phyloP scores from a whole-genome alignment of 2,797 vertebrate genomes.

The Intellagama lesueurii region DNA sequence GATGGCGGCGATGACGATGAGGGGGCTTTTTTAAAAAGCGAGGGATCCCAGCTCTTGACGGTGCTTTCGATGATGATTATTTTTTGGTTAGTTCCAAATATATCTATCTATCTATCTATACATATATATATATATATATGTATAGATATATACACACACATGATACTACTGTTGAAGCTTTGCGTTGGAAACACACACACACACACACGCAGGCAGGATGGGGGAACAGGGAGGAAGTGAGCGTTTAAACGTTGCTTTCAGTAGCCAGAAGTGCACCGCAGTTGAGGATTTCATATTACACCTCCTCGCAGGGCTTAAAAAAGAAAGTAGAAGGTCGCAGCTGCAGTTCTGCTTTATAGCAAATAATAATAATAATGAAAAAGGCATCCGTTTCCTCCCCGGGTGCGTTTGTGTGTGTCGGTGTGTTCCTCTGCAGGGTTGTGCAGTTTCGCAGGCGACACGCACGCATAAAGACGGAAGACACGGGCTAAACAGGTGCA shows the following conservation, averaged over 20 bases:
- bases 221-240: constrained; percentile 35
- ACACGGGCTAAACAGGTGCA: constrained; percentile 60
- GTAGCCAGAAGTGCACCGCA: neutral
- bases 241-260: neutral
- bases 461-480: neutral
- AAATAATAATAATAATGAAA: too few relatives aligned
- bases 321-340: constrained; percentile 55
- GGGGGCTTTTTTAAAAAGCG: too few relatives aligned
- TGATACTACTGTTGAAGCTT: neutral
- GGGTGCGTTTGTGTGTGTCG: neutral
- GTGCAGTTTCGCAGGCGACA: constrained; percentile 27
- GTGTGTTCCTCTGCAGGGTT: constrained; percentile 41
- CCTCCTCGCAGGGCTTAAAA: neutral
- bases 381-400: constrained; percentile 26
- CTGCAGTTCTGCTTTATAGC: constrained; percentile 36
- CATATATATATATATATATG: too few relatives aligned
- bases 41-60: neutral
- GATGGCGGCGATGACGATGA: too few relatives aligned
- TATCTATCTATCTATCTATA: too few relatives aligned
- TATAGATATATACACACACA: too few relatives aligned
- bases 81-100: too few relatives aligned
- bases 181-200: too few relatives aligned
- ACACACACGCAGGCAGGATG: neutral
- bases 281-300: neutral
- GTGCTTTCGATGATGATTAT: too few relatives aligned